Evolutionary conservation across 2,113 vertebrate species (phyloP).

Genomic region (Climacteris rufus): DNA sequence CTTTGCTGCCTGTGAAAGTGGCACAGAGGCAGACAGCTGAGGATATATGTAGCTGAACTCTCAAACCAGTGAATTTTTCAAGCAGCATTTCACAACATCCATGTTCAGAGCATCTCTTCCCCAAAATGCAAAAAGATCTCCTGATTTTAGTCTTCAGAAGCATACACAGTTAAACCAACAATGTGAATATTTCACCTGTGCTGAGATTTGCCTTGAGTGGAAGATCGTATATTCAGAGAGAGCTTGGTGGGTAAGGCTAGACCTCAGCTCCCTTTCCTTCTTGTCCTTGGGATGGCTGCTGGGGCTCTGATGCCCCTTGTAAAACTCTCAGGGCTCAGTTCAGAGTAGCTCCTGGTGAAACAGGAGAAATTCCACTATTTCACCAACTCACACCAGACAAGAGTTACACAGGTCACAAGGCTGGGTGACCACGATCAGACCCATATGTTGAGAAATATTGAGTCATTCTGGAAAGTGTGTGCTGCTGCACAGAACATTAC

Average conservation of each 20-base stretch:
- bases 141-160: not conserved
- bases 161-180: not conserved
- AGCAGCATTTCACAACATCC: not conserved
- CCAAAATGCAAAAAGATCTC: not conserved
- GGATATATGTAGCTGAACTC: not conserved
- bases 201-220: not conserved
- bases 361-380: not conserved
- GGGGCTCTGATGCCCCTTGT: not conserved
- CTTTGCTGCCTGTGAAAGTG: not conserved
- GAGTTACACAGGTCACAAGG: not conserved
- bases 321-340: not conserved
- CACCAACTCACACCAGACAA: not conserved
- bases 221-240: not conserved
- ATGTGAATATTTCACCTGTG: accelerated
- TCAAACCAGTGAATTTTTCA: not conserved
- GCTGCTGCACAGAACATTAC: not conserved
- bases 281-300: not conserved
- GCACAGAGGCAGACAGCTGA: not conserved
- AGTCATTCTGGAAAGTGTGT: not conserved
- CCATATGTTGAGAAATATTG: accelerated
- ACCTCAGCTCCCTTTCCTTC: not conserved
- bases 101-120: not conserved
- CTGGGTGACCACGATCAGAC: not conserved
- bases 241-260: not conserved
- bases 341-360: not conserved